Base-by-base conservation (phyloP, 30 jellyfish, hydroid and myxozoan genomes). In the Sanderia malayensis region DNA sequence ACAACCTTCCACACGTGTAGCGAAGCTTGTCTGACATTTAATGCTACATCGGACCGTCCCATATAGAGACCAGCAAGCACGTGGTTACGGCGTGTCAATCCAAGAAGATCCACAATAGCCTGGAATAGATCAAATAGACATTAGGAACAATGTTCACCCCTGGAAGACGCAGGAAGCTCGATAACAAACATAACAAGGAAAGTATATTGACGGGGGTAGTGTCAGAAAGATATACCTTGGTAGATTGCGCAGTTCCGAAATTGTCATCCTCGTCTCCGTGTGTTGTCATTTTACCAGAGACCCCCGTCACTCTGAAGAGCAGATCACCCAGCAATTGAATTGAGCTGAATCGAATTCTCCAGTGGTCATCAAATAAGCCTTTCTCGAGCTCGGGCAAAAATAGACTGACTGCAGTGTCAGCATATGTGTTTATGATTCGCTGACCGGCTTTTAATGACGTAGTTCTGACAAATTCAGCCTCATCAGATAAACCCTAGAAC, bases 11-110 rank as follows among this genome's bases (percentile, higher is more conserved):
- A 93, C 17, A 93, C 96, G 57, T 93, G 99, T 6, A 86, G 67
- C 20, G 99, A 89, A 18, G 96, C 94, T 71, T 93, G 99, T 31
- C 99, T 76, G 15, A 86, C 99, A 28, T 74, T 58, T 28, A 93
- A 47, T 0, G 96, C 96, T 25, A 85, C 90, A 63, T 93, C 99
- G n/a, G 96, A 93, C 31, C 99, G 76, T 26, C 99, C 96, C 96
- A 93, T 93, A 82, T 93, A 93, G 9, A 93, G 86, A 52, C 98
- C 98, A 53, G 98, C 92, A 58, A 74, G 89, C 15, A 91, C 95
- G n/a, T 94, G 95, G 58, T 91, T 81, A 53, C 98, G 98, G 3
- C 98, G 85, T 0, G 77, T 95, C 1, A 46, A 33, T 13, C 98
- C 98, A 73, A 91, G 96, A 25, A 93, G 76, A 26, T 84, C 95